phyloP scores from a whole-genome alignment of 1,140 invertebrate species.

The Hyles euphorbiae region DNA sequence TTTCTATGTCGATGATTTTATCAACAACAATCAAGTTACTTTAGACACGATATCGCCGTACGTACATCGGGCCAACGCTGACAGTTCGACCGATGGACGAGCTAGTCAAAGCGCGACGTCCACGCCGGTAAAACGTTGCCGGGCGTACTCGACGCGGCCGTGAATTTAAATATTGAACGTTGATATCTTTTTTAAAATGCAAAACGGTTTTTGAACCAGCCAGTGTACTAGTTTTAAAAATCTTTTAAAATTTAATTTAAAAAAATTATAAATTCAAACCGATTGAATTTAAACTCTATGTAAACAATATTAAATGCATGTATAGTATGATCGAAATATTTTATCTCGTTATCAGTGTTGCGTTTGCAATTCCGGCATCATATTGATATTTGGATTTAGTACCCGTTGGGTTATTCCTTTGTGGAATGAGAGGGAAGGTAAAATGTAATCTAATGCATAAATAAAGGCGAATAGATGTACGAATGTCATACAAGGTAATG shows the following conservation, averaged over 20 bases:
- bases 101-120: constrained; percentile 44
- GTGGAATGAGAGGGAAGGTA: too few relatives aligned
- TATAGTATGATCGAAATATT: too few relatives aligned
- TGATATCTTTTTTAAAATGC: too few relatives aligned
- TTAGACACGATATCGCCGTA: constrained; percentile 1
- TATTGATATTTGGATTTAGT: too few relatives aligned
- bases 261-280: too few relatives aligned
- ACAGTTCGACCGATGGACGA: constrained; percentile 9
- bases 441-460: not conserved
- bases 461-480: not conserved
- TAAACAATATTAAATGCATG: too few relatives aligned
- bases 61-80: not conserved
- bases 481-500: constrained; percentile 8
- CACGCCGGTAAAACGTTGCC: constrained; percentile 39
- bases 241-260: too few relatives aligned
- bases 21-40: constrained; percentile 35
- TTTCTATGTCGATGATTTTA: constrained; percentile 38
- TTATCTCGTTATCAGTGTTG: too few relatives aligned
- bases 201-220: not conserved
- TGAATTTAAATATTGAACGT: constrained; percentile 14
- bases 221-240: too few relatives aligned
- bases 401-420: too few relatives aligned
- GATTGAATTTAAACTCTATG: too few relatives aligned
- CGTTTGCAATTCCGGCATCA: too few relatives aligned
- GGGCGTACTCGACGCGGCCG: constrained; percentile 10